These are phyloP conservation scores for Pangasianodon gigas DNA, from an alignment of 2,113 vertebrate genomes.

Conservation along the genomic window DNA sequence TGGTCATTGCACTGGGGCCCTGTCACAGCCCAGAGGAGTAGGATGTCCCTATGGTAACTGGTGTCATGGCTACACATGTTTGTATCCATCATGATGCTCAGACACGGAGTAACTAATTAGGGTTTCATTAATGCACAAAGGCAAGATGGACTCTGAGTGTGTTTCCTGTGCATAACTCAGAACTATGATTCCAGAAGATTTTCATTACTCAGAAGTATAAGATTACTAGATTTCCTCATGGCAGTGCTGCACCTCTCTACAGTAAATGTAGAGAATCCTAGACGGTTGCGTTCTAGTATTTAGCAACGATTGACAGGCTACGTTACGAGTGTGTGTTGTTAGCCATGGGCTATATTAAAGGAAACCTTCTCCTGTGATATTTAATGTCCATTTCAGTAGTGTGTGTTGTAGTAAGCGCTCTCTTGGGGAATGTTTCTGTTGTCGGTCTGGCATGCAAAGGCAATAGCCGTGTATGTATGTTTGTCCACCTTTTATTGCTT, in stretches of 20 bases:
- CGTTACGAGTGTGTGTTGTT: not conserved
- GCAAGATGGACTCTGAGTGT: not conserved
- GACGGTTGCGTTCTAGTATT: not conserved
- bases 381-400: not conserved
- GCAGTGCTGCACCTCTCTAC: not conserved
- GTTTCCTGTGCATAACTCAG: not conserved
- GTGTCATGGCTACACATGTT: conserved; percentile 24
- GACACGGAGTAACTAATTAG: conserved; percentile 31
- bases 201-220: not conserved
- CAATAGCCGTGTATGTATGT: not conserved
- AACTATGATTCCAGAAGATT: not conserved
- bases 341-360: not conserved
- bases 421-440: not conserved
- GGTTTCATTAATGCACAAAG: conserved; percentile 3
- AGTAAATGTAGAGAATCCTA: not conserved
- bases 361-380: not conserved
- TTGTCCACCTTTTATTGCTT: conserved; percentile 21
- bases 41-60: conserved; percentile 19
- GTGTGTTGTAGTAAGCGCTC: not conserved
- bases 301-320: not conserved
- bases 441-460: not conserved
- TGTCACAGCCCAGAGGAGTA: conserved; percentile 34
- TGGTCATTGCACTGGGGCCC: conserved; percentile 10
- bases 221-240: not conserved
- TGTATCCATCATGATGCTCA: conserved; percentile 24